phyloP scores from a whole-genome alignment of 2,113 vertebrate genomes.

The Chamaea fasciata region DNA sequence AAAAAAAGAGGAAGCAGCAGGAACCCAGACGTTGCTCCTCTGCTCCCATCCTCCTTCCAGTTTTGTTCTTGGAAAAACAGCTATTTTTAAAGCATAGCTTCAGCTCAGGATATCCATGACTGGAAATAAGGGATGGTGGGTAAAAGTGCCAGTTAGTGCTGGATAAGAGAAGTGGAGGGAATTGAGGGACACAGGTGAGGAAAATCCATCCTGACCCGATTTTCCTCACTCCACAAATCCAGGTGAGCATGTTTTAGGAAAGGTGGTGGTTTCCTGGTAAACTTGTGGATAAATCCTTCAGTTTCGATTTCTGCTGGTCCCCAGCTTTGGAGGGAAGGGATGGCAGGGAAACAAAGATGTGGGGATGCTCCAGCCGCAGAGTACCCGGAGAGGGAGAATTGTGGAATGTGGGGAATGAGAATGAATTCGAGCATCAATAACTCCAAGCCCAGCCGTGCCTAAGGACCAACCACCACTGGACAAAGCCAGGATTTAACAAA shows the following conservation, averaged over 20 bases:
- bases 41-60: not conserved
- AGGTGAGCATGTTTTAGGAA: rapidly evolving
- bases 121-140: not conserved
- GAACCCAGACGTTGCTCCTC: not conserved
- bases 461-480: not conserved
- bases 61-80: not conserved
- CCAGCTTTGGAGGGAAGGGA: not conserved
- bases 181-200: not conserved
- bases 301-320: not conserved
- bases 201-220: not conserved
- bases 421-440: not conserved
- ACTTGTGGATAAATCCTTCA: not conserved
- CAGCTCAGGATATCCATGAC: not conserved
- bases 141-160: not conserved
- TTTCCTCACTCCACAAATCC: not conserved
- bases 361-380: not conserved
- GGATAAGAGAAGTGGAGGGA: not conserved
- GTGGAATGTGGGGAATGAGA: not conserved
- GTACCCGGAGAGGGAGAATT: not conserved
- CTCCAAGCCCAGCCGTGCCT: not conserved
- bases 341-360: not conserved
- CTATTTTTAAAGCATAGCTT: not conserved
- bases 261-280: not conserved
- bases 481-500: not conserved
- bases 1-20: not conserved